Percentiles rank a stretch among this genome's conserved stretches.
Conservation (phyloP, 2,797 vertebrate genomes). For the Pelobates cultripes region DNA sequence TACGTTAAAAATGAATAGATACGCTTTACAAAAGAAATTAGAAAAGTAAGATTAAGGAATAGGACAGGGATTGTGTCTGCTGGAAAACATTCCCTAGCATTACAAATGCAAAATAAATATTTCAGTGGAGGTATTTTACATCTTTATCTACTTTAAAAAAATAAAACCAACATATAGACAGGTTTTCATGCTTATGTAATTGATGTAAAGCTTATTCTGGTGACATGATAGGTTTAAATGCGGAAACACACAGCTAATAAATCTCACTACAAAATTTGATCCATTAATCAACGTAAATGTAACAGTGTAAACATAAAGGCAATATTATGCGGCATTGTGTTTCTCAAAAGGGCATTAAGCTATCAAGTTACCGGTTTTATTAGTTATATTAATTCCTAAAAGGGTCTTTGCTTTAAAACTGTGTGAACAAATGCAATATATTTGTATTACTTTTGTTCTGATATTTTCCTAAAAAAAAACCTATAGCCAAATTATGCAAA, state of each 20-base stretch:
- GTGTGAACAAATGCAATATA: conserved; percentile 22
- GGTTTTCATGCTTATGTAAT: neutral
- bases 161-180: neutral
- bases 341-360: conserved; percentile 12
- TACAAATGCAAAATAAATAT: no score
- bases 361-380: conserved; percentile 13
- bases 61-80: no score
- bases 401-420: conserved; percentile 34
- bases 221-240: neutral
- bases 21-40: no score
- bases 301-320: neutral
- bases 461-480: conserved; percentile 28
- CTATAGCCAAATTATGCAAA: conserved; percentile 45
- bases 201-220: neutral
- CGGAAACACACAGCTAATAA: neutral
- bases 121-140: no score
- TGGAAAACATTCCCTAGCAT: no score
- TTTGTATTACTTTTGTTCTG: conserved; percentile 33
- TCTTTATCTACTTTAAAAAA: no score
- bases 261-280: neutral
- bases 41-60: no score
- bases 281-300: conserved; percentile 20
- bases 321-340: neutral
- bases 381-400: conserved; percentile 23
- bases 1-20: no score